Percentiles rank a stretch among this genome's conserved stretches.
phyloP scores from a whole-genome alignment of 2,113 vertebrate species.

The Jaculus jaculus region DNA sequence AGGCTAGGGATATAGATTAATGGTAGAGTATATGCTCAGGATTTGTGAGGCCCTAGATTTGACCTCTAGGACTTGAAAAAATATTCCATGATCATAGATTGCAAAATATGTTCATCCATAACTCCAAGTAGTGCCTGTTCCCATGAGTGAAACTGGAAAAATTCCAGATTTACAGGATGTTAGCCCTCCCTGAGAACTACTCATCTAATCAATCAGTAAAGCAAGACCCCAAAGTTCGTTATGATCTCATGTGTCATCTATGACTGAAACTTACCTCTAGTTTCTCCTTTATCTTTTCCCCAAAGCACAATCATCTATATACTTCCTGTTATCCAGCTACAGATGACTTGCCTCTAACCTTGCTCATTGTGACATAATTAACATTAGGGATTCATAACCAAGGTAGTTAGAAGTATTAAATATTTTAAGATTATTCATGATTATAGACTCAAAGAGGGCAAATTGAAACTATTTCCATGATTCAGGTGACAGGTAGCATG shows the following conservation, averaged over 20 bases:
- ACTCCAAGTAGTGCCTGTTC: not conserved
- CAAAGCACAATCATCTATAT: not conserved
- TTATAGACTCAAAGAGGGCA: not conserved
- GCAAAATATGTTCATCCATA: not conserved
- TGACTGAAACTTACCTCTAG: not conserved
- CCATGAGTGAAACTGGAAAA: not conserved
- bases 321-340: not conserved
- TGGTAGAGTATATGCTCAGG: too few species aligned
- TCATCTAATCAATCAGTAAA: not conserved
- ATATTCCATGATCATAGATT: not conserved
- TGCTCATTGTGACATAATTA: not conserved
- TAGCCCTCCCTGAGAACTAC: not conserved
- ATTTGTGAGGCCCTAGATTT: not conserved
- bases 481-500: not conserved
- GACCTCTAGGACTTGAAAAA: not conserved
- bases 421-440: not conserved
- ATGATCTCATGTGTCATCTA: not conserved
- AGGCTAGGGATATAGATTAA: not conserved
- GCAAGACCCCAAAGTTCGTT: not conserved
- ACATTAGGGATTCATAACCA: not conserved
- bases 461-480: not conserved
- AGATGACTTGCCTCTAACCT: not conserved
- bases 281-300: not conserved
- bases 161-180: not conserved
- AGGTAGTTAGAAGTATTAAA: not conserved